phyloP scores from a whole-genome alignment of 2,888 invertebrate species.

The Lasioglossum lativentre region DNA sequence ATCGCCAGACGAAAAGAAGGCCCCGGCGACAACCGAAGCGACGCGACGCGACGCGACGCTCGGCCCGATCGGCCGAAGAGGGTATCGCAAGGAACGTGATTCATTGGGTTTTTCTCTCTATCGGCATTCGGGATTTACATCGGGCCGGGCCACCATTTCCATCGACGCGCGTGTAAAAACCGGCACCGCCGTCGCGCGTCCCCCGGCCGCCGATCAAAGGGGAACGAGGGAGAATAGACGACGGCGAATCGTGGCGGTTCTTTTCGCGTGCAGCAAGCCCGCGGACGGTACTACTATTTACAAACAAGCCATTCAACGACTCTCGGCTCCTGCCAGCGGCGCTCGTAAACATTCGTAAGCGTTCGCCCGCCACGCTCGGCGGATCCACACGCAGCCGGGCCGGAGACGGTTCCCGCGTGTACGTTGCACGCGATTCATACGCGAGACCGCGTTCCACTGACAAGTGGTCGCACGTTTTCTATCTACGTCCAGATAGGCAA shows the following conservation, averaged over 20 bases:
- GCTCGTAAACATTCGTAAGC: slow-evolving; percentile 53
- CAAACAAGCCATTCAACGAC: slow-evolving; percentile 62
- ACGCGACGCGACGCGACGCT: slow-evolving; percentile 33
- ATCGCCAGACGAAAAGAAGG: slow-evolving; percentile 55
- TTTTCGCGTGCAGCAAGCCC: background rate
- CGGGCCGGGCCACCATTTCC: slow-evolving; percentile 74
- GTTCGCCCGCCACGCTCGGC: slow-evolving; percentile 12
- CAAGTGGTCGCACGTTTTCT: background rate
- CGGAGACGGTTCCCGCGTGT: slow-evolving; percentile 13
- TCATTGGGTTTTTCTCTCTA: slow-evolving; percentile 67
- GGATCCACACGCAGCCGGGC: slow-evolving; percentile 15
- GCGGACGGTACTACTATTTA: slow-evolving; percentile 52
- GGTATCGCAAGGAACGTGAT: slow-evolving; percentile 69
- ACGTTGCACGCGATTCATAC: slow-evolving; percentile 30
- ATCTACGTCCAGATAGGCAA: slow-evolving; percentile 18
- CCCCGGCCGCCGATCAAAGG: slow-evolving; percentile 58
- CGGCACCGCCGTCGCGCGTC: slow-evolving; percentile 33
- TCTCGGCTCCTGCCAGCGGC: slow-evolving; percentile 16
- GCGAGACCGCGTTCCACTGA: slow-evolving; percentile 22
- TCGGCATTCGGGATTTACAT: slow-evolving; percentile 73
- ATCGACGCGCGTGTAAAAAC: slow-evolving; percentile 80
- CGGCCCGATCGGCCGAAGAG: slow-evolving; percentile 64
- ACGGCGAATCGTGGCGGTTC: slow-evolving; percentile 36
- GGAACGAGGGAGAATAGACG: slow-evolving; percentile 58
- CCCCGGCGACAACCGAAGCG: slow-evolving; percentile 31